Conservation (phyloP, 2,797 vertebrate genomes). For the Rhodeus uyekii region DNA sequence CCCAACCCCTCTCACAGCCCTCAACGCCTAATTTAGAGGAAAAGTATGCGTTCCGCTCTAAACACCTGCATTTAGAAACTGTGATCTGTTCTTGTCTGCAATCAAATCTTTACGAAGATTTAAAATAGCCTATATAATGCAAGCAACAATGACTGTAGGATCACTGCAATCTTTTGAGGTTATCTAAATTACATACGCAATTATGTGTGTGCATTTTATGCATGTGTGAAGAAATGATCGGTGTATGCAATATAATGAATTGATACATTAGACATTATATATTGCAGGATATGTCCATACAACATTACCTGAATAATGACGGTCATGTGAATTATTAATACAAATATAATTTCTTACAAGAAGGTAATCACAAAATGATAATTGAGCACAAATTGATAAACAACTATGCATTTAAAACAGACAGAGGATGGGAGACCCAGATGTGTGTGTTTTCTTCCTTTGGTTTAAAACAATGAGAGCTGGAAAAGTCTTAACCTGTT, state of each 20-base stretch:
- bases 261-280: neutral
- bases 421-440: conserved; percentile 34
- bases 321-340: neutral
- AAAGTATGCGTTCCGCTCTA: conserved; percentile 90
- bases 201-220: neutral
- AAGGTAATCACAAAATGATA: neutral
- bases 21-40: conserved; percentile 96
- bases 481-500: conserved; percentile 67
- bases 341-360: neutral
- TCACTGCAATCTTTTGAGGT: conserved; percentile 12
- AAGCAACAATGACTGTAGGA: conserved; percentile 28
- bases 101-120: conserved; percentile 49
- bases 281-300: neutral
- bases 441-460: conserved; percentile 26
- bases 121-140: conserved; percentile 46
- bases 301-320: neutral
- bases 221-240: neutral
- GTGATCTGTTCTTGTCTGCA: conserved; percentile 59
- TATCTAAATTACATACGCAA: neutral
- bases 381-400: neutral
- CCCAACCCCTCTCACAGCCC: conserved; percentile 87
- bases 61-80: conserved; percentile 87
- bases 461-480: conserved; percentile 48
- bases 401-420: conserved; percentile 12
- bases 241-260: neutral